A percentile compares a stretch with the other conserved stretches of the same genome.
These are phyloP conservation scores for Ceratitis capitata DNA, from an alignment of 1,140 invertebrate species.

Conservation along the genomic window DNA sequence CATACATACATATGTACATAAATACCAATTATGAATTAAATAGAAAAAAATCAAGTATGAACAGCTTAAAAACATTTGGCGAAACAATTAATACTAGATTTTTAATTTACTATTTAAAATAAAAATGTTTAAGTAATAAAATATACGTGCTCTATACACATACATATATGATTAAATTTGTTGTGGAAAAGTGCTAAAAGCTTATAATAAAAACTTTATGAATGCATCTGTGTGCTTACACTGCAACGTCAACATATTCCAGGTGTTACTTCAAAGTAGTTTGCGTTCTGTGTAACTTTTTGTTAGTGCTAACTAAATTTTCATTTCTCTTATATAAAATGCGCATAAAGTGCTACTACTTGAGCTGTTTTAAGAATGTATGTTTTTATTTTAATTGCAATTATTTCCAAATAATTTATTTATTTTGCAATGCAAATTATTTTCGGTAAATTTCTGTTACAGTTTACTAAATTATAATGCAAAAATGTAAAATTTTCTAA, in stretches of 20 bases:
- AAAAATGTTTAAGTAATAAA: not conserved
- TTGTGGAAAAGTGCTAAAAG: not conserved
- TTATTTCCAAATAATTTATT: too few relatives aligned
- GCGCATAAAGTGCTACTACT: not conserved
- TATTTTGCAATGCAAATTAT: too few relatives aligned
- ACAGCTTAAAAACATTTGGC: not conserved
- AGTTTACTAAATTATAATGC: too few relatives aligned
- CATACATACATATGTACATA: too few relatives aligned
- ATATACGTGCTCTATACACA: not conserved
- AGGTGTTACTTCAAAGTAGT: not conserved
- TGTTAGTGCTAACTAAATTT: not conserved
- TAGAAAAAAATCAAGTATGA: not conserved
- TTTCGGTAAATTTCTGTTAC: too few relatives aligned
- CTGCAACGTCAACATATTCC: too few relatives aligned
- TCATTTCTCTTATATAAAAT: not conserved
- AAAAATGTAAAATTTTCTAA: too few relatives aligned
- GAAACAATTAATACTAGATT: not conserved
- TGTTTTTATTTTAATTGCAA: too few relatives aligned
- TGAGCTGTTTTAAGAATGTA: not conserved
- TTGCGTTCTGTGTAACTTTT: not conserved
- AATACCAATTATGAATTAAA: too few relatives aligned
- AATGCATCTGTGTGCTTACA: too few relatives aligned
- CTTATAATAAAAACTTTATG: too few relatives aligned
- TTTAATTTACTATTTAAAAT: not conserved
- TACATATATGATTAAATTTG: not conserved